These are phyloP conservation scores for Himalopsyche phryganea DNA, from an alignment of 1,140 invertebrate genomes.

Conservation along the genomic window DNA sequence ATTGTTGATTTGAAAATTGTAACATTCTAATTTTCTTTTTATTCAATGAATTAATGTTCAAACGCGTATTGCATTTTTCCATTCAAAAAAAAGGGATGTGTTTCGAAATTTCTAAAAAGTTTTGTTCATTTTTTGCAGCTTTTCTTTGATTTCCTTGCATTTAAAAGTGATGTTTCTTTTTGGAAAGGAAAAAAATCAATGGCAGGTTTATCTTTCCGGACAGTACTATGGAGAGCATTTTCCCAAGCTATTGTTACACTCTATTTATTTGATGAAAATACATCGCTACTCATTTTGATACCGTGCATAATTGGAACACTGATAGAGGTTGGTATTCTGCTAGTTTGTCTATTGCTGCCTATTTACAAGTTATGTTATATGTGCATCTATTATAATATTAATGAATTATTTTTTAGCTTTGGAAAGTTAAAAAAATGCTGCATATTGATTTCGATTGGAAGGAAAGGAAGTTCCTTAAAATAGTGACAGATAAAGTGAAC, in stretches of 20 bases:
- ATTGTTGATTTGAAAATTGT: too few relatives aligned
- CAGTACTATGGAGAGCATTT: constrained; percentile 89
- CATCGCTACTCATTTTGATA: constrained; percentile 84
- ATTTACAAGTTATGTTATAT: too few relatives aligned
- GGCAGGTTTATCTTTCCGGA: constrained; percentile 83
- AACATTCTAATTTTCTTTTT: too few relatives aligned
- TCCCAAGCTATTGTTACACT: constrained; percentile 92
- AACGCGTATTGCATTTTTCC: too few relatives aligned
- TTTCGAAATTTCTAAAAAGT: too few relatives aligned
- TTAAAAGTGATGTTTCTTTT: constrained; percentile 96
- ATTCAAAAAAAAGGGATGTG: too few relatives aligned
- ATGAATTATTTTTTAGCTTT: constrained; percentile 61
- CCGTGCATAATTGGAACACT: constrained; percentile 82
- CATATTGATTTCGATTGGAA: constrained; percentile 62
- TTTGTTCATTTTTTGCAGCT: constrained; percentile 77
- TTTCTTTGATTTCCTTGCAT: constrained; percentile 93
- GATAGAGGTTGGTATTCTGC: constrained; percentile 68
- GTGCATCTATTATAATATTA: constrained; percentile 1
- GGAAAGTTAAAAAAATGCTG: constrained; percentile 92
- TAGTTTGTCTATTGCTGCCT: too few relatives aligned
- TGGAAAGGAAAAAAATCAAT: constrained; percentile 83
- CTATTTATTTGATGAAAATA: constrained; percentile 89
- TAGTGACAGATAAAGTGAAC: constrained; percentile 45
- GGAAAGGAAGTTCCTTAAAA: constrained; percentile 41
- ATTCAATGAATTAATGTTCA: too few relatives aligned